phyloP scores from a whole-genome alignment of 2,888 invertebrate genomes.

The Cancer borealis region DNA sequence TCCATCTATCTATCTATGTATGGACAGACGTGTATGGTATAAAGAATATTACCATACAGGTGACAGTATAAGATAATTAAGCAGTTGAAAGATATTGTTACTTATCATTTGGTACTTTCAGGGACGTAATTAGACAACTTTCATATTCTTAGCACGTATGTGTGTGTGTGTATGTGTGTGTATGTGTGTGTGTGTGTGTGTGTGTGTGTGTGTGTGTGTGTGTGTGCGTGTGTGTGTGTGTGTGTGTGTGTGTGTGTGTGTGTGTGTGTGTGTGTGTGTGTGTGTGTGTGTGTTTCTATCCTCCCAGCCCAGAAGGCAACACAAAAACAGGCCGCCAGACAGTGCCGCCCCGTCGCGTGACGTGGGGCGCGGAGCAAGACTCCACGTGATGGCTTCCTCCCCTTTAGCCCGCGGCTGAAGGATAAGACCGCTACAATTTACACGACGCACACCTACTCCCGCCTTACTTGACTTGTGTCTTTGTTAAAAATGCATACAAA shows the following conservation, averaged over 20 bases:
- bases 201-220: background rate
- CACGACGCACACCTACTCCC: conserved; percentile 38
- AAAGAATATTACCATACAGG: background rate
- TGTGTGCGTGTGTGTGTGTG: background rate
- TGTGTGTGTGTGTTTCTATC: background rate
- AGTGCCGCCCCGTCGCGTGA: conserved; percentile 14
- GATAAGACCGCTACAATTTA: conserved; percentile 34
- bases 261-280: conserved; percentile 51
- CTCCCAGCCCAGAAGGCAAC: background rate
- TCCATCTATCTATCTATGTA: background rate
- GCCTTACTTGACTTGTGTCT: conserved; percentile 38
- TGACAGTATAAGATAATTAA: background rate
- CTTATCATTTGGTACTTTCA: background rate
- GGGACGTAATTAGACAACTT: background rate
- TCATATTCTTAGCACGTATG: background rate
- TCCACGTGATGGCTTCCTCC: conserved; percentile 36
- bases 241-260: conserved; percentile 32
- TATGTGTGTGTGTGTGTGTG: background rate
- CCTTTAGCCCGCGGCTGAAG: conserved; percentile 38
- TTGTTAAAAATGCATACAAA: conserved; percentile 49
- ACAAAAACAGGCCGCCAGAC: conserved; percentile 5
- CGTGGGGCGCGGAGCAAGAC: conserved; percentile 17
- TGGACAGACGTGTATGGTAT: background rate
- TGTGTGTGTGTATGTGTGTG: background rate
- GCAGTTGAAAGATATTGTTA: background rate